Percentiles rank a stretch among this genome's conserved stretches.
phyloP scores from a whole-genome alignment of 2,888 invertebrate species.

The Sarcophaga rosellei region DNA sequence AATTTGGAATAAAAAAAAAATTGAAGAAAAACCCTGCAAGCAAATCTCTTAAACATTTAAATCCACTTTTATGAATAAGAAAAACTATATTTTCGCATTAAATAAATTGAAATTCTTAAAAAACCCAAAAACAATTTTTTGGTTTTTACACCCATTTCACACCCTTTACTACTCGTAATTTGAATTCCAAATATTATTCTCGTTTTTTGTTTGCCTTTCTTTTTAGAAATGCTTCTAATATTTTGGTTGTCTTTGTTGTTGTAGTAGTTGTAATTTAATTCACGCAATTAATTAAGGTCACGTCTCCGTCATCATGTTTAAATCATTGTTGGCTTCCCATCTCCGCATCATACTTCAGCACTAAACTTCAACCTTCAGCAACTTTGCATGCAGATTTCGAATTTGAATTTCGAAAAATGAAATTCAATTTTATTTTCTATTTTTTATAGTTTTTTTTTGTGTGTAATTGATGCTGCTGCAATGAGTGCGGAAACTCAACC shows the following conservation, averaged over 20 bases:
- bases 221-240: neutral
- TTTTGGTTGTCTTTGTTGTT: neutral
- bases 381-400: constrained; percentile 1
- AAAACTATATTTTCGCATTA: no score
- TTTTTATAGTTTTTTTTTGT: neutral
- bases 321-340: neutral
- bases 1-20: no score
- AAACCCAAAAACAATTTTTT: neutral
- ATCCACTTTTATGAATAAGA: no score
- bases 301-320: constrained; percentile 34
- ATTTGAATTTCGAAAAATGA: constrained; percentile 7
- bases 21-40: no score
- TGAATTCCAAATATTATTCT: neutral
- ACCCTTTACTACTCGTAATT: neutral
- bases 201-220: neutral
- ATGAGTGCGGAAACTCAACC: neutral
- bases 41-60: no score
- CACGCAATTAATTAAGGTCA: constrained; percentile 59
- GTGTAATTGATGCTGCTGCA: constrained; percentile 11
- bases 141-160: neutral
- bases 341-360: neutral
- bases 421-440: neutral
- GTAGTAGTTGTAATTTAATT: constrained; percentile 36
- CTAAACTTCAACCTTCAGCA: neutral
- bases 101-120: no score